phyloP scores from a whole-genome alignment of 2,888 invertebrate species.

The Caenorhabditis drosophilae region DNA sequence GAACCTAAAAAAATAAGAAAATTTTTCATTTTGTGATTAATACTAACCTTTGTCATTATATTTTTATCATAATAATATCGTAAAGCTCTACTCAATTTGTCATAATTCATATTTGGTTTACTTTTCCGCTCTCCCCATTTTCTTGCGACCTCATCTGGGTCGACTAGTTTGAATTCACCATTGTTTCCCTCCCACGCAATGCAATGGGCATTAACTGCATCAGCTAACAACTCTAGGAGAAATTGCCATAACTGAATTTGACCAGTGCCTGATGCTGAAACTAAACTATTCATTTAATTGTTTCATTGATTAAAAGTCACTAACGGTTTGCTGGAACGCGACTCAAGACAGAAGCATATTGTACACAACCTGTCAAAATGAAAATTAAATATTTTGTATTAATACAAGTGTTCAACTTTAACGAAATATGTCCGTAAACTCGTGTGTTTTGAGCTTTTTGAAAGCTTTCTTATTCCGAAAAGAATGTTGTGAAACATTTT shows the following conservation, averaged over 20 bases:
- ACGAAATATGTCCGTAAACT: too few species aligned
- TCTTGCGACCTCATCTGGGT: conserved; percentile 87
- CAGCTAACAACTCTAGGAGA: conserved; percentile 88
- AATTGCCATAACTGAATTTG: conserved; percentile 99
- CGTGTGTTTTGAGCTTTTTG: too few species aligned
- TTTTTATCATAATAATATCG: conserved; percentile 98
- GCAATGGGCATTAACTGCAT: conserved; percentile 74
- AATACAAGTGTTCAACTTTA: too few species aligned
- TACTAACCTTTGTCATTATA: conserved; percentile 83
- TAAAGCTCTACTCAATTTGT: conserved; percentile 87
- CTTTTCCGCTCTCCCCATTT: conserved; percentile 91
- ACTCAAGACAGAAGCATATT: conserved; percentile 51
- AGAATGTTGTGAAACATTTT: too few species aligned
- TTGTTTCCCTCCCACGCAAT: conserved; percentile 90
- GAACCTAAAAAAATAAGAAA: conserved; percentile 74
- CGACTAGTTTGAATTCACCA: conserved; percentile 92
- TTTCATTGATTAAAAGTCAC: not conserved
- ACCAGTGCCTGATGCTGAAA: conserved; percentile 43
- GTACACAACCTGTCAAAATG: conserved; percentile 47
- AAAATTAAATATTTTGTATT: too few species aligned
- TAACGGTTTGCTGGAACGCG: conserved; percentile 46
- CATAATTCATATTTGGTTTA: conserved; percentile 97
- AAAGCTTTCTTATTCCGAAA: too few species aligned
- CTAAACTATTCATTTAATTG: not conserved
- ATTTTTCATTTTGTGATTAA: not conserved